Evolutionary conservation across 1,140 invertebrate genomes (phyloP).

Genomic region (Dryas iulia): DNA sequence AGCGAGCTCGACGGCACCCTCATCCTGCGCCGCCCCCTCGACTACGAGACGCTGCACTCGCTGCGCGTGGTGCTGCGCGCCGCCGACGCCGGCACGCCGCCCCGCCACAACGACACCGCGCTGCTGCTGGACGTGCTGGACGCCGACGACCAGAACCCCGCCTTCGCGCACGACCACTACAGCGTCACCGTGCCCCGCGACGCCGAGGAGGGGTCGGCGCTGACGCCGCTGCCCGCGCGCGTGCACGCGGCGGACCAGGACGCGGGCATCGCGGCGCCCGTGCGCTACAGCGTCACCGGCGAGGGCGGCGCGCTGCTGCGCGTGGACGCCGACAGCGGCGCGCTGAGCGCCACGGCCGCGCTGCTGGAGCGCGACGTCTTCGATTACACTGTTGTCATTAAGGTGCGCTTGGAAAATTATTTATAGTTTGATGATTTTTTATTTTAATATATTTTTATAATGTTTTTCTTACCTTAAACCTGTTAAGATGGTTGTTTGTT

Average conservation of each 20-base stretch:
- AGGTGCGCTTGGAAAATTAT: slow-evolving; percentile 47
- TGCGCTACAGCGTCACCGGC: slow-evolving; percentile 85
- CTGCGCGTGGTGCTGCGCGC: slow-evolving; percentile 91
- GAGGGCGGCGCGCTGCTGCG: slow-evolving; percentile 79
- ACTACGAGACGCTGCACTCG: slow-evolving; percentile 90
- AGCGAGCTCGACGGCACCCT: slow-evolving; percentile 93
- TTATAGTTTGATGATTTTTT: too few species aligned
- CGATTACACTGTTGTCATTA: slow-evolving; percentile 88
- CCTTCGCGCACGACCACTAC: slow-evolving; percentile 89
- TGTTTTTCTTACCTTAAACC: too few species aligned
- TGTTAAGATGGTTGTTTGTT: too few species aligned
- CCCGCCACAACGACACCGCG: slow-evolving; percentile 86
- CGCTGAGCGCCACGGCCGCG: slow-evolving; percentile 81
- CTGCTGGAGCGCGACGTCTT: slow-evolving; percentile 82
- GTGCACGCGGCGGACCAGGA: slow-evolving; percentile 90
- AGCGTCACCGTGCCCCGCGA: slow-evolving; percentile 84
- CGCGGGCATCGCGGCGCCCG: slow-evolving; percentile 87
- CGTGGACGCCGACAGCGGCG: slow-evolving; percentile 73
- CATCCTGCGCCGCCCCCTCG: slow-evolving; percentile 88
- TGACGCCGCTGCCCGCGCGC: slow-evolving; percentile 81
- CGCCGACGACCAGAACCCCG: slow-evolving; percentile 95
- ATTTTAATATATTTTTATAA: too few species aligned
- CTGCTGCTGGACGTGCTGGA: slow-evolving; percentile 91
- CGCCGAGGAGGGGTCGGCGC: slow-evolving; percentile 81
- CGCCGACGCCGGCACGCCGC: slow-evolving; percentile 91